Percentiles rank a stretch among this genome's conserved stretches.
Evolutionary conservation across 2,797 vertebrate genomes (phyloP).

Genomic region (Phrynocephalus guinanensis): DNA sequence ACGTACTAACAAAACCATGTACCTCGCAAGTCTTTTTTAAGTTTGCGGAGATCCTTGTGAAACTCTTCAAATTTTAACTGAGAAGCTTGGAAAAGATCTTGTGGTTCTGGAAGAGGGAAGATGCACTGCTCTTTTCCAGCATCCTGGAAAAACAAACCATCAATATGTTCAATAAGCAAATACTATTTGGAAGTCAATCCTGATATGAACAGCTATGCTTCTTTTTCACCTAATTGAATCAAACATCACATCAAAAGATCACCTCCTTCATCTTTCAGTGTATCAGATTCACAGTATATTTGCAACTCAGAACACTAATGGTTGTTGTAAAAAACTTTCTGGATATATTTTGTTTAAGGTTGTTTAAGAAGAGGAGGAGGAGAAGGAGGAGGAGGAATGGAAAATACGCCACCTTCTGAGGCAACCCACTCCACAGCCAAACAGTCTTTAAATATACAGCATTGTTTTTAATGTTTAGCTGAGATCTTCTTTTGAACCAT

Average conservation of each 20-base stretch:
- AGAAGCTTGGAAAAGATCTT: slow-evolving; percentile 94
- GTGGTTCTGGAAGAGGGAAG: slow-evolving; percentile 94
- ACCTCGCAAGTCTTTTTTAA: slow-evolving; percentile 94
- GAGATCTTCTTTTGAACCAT: too few species aligned
- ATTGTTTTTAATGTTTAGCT: too few species aligned
- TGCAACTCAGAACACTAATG: background rate
- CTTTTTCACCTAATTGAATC: background rate
- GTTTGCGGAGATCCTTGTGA: slow-evolving; percentile 90
- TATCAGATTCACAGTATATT: background rate
- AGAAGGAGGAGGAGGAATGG: too few species aligned
- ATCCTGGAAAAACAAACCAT: slow-evolving; percentile 79
- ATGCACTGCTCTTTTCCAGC: slow-evolving; percentile 91
- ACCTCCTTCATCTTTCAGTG: background rate
- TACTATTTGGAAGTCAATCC: too few species aligned
- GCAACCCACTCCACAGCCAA: too few species aligned
- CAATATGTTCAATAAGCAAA: slow-evolving; percentile 7
- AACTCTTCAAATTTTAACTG: slow-evolving; percentile 99
- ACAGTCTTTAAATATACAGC: too few species aligned
- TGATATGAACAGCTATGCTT: background rate
- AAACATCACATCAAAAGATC: background rate
- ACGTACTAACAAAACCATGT: slow-evolving; percentile 32
- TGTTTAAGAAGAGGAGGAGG: background rate
- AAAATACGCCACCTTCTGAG: too few species aligned
- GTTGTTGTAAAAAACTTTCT: background rate
- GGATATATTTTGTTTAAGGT: background rate